These are phyloP conservation scores for Cuniculus paca DNA, from an alignment of 2,797 vertebrate genomes.

Conservation along the genomic window DNA sequence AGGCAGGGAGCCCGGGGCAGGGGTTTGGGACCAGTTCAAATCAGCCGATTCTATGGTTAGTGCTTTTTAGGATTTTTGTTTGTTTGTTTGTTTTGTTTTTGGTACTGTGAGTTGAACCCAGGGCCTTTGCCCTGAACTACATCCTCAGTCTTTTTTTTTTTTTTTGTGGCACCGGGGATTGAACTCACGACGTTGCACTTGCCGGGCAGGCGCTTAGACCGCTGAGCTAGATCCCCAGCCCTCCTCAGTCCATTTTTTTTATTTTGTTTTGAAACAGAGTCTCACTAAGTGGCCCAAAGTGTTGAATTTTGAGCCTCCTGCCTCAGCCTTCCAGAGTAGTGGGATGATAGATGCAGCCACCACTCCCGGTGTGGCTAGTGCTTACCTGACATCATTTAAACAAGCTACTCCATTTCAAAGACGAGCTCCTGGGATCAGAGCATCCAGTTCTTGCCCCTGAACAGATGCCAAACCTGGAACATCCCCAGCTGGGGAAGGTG, in stretches of 20 bases:
- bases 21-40: too few relatives aligned
- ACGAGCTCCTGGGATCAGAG: background rate
- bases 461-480: background rate
- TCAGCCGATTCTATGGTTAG: background rate
- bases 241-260: too few relatives aligned
- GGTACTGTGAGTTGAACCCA: background rate
- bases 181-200: too few relatives aligned
- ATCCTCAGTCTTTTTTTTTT: background rate
- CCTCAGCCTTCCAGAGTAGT: background rate
- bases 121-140: background rate
- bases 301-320: background rate
- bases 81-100: too few relatives aligned
- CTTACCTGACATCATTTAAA: background rate
- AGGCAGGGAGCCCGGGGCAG: background rate
- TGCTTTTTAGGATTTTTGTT: background rate
- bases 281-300: background rate
- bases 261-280: background rate
- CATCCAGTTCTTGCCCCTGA: background rate
- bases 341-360: background rate
- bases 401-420: background rate
- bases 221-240: too few relatives aligned
- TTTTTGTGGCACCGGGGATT: too few relatives aligned
- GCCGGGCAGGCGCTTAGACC: too few relatives aligned
- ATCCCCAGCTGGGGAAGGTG: fast-evolving
- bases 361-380: background rate